Base-by-base conservation (phyloP, 1,140 invertebrate species). In the Macrobrachium nipponense region DNA sequence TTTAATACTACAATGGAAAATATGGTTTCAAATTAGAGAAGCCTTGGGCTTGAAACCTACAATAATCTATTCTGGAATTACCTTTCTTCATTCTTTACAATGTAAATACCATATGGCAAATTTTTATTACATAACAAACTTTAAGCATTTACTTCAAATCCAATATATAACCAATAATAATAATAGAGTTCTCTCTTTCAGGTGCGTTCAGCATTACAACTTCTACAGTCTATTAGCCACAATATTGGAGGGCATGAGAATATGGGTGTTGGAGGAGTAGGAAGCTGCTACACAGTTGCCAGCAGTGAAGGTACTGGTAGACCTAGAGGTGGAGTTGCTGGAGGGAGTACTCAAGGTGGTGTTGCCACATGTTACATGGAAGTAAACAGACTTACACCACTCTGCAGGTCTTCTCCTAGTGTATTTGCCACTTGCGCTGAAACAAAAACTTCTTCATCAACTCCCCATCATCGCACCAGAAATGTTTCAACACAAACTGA, bases 201-300 rank as follows among this genome's bases (percentile, higher is more conserved):
- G 88, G 88, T 89, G 20, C 77, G 88, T 12, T 89, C 88, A 58
- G 88, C 88, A 59, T 58, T 89, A 43, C 88, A 89, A 68, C 72
- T 89, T 12, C 82, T 89, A 12, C 88, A 89, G 78, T 75, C 85
- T 12, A 81, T 89, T 70, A 87, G 88, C 64, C 81, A 82, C 80
- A 87, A 83, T 59, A 79, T 82, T 17, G 86, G 81, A 14, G 81
- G 80, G 15, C n/a, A 59, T n/a, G 81, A 82, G 7, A 80, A 80
- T 36, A 78, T 76, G 23, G 81, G 80, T 27, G 86, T 70, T 23
- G 79, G 68, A 7, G 81, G 64, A 8, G 79, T 59, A 44, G 73
- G 76, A 51, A 82, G 86, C 23, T 78, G 78, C 64, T 68, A 14
- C 73, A 82, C 58, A 23, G 87, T 82, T n/a, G 72, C 72, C 43